These are phyloP conservation scores for Drosophila mimetica DNA, from an alignment of 2,888 invertebrate species.

Conservation along the genomic window DNA sequence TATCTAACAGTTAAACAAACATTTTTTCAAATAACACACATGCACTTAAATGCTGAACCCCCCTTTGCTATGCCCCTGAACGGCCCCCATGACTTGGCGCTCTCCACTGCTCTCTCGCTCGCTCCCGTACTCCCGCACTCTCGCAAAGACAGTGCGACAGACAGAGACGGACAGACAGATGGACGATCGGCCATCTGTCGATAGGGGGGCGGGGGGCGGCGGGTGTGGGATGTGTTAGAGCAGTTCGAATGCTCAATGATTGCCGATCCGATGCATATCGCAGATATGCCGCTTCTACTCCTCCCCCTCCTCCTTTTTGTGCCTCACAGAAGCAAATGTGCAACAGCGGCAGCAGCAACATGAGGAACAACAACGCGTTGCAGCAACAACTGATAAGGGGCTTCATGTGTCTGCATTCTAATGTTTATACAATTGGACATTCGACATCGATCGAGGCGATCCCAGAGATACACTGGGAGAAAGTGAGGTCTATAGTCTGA, in stretches of 20 bases:
- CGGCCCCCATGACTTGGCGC: constrained; percentile 22
- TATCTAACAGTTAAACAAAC: no score
- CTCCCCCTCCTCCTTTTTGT: not conserved
- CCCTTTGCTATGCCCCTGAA: not conserved
- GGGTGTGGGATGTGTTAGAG: constrained; percentile 6
- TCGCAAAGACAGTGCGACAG: constrained; percentile 27
- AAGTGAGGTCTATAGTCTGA: not conserved
- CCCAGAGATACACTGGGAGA: constrained; percentile 2
- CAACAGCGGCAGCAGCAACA: constrained; percentile 5
- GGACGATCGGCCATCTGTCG: constrained; percentile 13
- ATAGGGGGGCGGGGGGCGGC: constrained; percentile 15
- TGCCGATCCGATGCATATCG: constrained; percentile 24
- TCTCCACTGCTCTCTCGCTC: constrained; percentile 11
- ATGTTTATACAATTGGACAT: constrained; percentile 51
- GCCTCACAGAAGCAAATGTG: constrained; percentile 13
- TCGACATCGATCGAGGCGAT: constrained; percentile 27
- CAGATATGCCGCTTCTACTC: constrained; percentile 2
- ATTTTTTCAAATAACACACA: no score
- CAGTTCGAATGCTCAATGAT: constrained; percentile 16
- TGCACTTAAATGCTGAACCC: not conserved
- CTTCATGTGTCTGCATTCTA: constrained; percentile 36
- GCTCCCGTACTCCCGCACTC: constrained; percentile 4
- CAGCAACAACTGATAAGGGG: constrained; percentile 23
- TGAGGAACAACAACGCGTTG: constrained; percentile 1
- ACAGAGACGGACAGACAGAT: constrained; percentile 18